phyloP scores from a whole-genome alignment of 1,140 invertebrate species.

The Cyrtorhinus lividipennis region DNA sequence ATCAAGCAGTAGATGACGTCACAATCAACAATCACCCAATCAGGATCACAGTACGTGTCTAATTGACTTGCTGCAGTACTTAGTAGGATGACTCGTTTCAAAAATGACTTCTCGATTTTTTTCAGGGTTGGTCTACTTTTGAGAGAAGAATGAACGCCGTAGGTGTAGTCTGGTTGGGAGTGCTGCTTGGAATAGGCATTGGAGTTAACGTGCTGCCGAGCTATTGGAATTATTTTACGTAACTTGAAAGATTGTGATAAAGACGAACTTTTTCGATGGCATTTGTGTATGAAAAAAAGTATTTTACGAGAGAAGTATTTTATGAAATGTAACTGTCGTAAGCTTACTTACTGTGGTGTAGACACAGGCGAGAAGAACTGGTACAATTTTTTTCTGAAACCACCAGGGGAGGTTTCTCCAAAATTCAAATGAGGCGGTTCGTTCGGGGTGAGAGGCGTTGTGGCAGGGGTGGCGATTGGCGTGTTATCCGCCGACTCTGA shows the following conservation, averaged over 20 bases:
- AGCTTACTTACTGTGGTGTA: conserved; percentile 12
- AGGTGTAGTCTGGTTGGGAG: background rate
- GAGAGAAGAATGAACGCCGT: background rate
- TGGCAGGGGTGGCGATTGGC: background rate
- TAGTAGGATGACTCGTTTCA: too few relatives aligned
- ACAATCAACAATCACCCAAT: too few relatives aligned
- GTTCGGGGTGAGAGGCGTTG: background rate
- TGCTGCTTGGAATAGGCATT: background rate
- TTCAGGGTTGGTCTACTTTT: background rate
- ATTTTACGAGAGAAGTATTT: too few relatives aligned
- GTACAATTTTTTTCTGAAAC: background rate
- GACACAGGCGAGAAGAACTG: background rate
- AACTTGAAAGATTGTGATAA: too few relatives aligned
- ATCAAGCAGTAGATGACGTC: too few relatives aligned
- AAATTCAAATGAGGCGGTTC: background rate
- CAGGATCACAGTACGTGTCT: too few relatives aligned
- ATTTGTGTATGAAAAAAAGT: too few relatives aligned
- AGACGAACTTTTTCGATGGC: too few relatives aligned
- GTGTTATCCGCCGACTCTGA: background rate
- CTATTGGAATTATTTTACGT: too few relatives aligned
- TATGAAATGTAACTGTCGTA: too few relatives aligned
- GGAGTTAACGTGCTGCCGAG: too few relatives aligned
- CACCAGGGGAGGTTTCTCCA: background rate
- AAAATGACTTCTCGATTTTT: background rate
- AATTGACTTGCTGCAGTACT: too few relatives aligned